Conservation (phyloP, 2,797 vertebrate species). For the Discoglossus pictus region DNA sequence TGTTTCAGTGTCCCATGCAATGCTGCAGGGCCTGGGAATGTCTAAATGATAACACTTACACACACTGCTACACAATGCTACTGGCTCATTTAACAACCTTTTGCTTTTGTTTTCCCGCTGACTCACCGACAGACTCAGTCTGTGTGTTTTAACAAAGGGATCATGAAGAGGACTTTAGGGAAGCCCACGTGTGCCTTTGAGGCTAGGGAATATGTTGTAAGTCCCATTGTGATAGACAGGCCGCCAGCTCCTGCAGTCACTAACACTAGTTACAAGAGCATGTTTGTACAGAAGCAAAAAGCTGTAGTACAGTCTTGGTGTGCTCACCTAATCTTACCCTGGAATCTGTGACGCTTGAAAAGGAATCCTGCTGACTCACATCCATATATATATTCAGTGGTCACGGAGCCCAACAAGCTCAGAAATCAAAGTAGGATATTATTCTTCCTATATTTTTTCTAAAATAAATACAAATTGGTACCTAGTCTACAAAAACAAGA, state of each 20-base stretch:
- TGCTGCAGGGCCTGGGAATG: neutral
- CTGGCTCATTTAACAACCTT: constrained; percentile 27
- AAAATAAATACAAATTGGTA: too few relatives aligned
- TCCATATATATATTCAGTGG: too few relatives aligned
- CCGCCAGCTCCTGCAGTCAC: constrained; percentile 67
- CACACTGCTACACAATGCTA: neutral
- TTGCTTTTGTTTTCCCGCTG: constrained; percentile 79
- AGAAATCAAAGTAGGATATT: too few relatives aligned
- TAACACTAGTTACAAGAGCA: constrained; percentile 70
- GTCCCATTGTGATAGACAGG: constrained; percentile 70
- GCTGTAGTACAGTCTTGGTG: neutral
- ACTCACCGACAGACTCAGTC: constrained; percentile 84
- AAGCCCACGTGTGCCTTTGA: constrained; percentile 93
- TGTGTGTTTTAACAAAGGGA: constrained; percentile 92
- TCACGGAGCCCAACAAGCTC: too few relatives aligned
- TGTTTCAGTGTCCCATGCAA: too few relatives aligned
- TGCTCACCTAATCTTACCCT: neutral
- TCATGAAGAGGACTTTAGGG: constrained; percentile 98
- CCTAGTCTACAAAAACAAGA: too few relatives aligned
- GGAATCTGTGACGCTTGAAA: neutral
- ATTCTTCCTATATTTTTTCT: too few relatives aligned
- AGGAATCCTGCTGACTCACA: too few relatives aligned
- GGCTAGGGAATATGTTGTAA: constrained; percentile 98
- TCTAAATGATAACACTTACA: neutral
- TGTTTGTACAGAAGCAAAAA: neutral